These are phyloP conservation scores for Poecilia gillii DNA, from an alignment of 2,797 vertebrate species.

Conservation along the genomic window DNA sequence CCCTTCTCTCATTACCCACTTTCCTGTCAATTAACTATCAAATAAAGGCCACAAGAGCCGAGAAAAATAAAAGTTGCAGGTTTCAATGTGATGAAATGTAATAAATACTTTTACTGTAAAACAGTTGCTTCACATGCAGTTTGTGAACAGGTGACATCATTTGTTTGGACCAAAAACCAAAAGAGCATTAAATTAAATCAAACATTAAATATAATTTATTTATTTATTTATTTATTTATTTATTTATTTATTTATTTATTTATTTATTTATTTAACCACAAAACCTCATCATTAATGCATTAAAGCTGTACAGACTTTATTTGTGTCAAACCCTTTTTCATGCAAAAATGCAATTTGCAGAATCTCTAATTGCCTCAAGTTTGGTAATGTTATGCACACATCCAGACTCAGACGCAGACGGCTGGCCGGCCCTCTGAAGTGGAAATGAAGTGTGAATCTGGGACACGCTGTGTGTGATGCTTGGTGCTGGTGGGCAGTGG, in stretches of 20 bases:
- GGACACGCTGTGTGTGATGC: constrained; percentile 70
- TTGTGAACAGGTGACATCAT: neutral
- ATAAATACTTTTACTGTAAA: neutral
- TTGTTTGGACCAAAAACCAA: neutral
- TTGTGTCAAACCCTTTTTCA: constrained; percentile 13
- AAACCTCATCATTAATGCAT: neutral
- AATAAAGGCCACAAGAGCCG: no score
- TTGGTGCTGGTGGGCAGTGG: constrained; percentile 62
- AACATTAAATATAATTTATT: neutral
- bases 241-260: no score
- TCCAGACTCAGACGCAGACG: constrained; percentile 8
- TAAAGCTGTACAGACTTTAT: constrained; percentile 9
- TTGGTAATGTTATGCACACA: constrained; percentile 45
- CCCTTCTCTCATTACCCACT: no score
- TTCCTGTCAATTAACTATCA: no score
- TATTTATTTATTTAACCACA: neutral
- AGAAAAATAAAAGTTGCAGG: no score
- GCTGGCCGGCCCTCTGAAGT: constrained; percentile 62
- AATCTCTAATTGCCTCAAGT: constrained; percentile 46
- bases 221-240: no score
- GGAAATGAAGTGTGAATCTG: constrained; percentile 74
- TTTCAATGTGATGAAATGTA: neutral
- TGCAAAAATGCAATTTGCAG: constrained; percentile 38
- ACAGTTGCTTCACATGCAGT: neutral
- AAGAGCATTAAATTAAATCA: neutral